phyloP scores from a whole-genome alignment of 2,888 invertebrate species.

The Coecobrya sp. region DNA sequence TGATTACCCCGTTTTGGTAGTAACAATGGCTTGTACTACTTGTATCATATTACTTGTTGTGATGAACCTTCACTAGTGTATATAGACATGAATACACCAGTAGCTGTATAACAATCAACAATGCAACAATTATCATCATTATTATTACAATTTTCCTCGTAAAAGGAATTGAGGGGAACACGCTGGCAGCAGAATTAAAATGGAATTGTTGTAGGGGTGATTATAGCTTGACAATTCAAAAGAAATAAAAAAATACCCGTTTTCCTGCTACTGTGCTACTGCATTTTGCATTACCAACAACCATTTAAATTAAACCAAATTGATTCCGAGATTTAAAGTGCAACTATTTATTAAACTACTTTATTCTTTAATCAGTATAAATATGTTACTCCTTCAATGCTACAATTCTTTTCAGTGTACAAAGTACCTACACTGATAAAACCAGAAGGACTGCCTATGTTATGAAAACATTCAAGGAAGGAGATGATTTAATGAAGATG shows the following conservation, averaged over 20 bases:
- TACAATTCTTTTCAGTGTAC: too few relatives aligned
- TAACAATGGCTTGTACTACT: not conserved
- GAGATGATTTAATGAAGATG: slow-evolving; percentile 67
- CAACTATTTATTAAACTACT: slow-evolving; percentile 26
- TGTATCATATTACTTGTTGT: not conserved
- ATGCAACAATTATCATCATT: slow-evolving; percentile 70
- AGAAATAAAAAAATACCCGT: slow-evolving; percentile 69
- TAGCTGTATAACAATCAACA: slow-evolving; percentile 48
- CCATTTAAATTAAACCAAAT: slow-evolving; percentile 40
- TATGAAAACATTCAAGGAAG: slow-evolving; percentile 35
- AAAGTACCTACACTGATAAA: too few relatives aligned
- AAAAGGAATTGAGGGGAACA: slow-evolving; percentile 60
- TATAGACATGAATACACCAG: too few relatives aligned
- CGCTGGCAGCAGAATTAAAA: not conserved
- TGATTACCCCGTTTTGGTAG: slow-evolving; percentile 18
- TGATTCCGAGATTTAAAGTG: slow-evolving; percentile 22
- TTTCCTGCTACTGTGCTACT: slow-evolving; percentile 59
- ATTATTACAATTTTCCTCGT: slow-evolving; percentile 62
- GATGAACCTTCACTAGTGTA: not conserved
- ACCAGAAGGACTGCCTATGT: not conserved
- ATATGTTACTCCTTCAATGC: not conserved
- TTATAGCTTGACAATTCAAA: slow-evolving; percentile 70
- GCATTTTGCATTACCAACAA: not conserved
- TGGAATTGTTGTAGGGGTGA: not conserved
- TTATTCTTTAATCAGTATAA: not conserved